A percentile compares a stretch with the other conserved stretches of the same genome.
Evolutionary conservation across 2,888 invertebrate genomes (phyloP).

Genomic region (Phymatocera aterrima): DNA sequence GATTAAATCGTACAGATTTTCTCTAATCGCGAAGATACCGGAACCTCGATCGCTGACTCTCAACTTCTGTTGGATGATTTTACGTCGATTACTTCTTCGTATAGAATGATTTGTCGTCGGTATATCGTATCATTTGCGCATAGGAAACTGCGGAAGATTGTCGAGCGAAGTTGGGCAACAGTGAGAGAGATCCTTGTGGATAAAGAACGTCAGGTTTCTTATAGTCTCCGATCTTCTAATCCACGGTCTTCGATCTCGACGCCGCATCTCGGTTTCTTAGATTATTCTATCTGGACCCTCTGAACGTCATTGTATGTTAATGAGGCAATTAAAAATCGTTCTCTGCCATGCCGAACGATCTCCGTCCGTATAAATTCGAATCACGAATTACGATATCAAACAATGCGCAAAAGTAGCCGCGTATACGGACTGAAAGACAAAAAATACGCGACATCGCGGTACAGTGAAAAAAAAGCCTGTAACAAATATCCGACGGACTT

Average conservation of each 20-base stretch:
- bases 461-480: not conserved
- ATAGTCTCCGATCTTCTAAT: not conserved
- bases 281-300: not conserved
- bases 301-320: constrained; percentile 32
- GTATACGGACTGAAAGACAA: not conserved
- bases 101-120: not conserved
- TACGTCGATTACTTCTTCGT: not conserved
- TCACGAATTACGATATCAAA: not conserved
- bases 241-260: not conserved
- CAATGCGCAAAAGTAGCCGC: not conserved
- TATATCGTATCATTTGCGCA: not conserved
- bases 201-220: not conserved
- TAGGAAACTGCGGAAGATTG: not conserved
- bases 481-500: not conserved
- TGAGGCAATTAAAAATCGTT: constrained; percentile 28
- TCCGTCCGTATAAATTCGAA: not conserved
- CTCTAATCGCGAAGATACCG: not conserved
- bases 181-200: not conserved
- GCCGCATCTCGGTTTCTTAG: not conserved
- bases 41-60: not conserved
- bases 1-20: not conserved
- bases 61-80: not conserved
- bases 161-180: not conserved
- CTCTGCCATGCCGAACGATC: not conserved
- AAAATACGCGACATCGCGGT: not conserved